Conservation (phyloP, 2,797 vertebrate species). For the Meriones psammophilus region DNA sequence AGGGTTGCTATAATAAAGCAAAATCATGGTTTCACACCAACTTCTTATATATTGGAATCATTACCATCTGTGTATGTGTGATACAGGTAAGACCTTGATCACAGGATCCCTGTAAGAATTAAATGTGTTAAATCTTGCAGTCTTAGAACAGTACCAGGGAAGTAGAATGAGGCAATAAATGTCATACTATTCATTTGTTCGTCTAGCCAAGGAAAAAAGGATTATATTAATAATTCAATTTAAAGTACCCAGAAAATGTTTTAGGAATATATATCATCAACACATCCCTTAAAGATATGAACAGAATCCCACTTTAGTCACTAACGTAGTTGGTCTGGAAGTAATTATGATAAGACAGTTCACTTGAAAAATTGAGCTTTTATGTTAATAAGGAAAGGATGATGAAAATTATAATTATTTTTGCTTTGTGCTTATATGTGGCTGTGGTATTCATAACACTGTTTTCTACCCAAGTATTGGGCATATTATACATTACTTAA, state of each 20-base stretch:
- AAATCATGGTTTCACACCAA: constrained; percentile 83
- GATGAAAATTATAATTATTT: constrained; percentile 43
- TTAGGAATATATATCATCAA: constrained; percentile 19
- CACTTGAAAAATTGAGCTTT: constrained; percentile 5
- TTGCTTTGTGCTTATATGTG: not conserved
- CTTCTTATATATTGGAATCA: constrained; percentile 85
- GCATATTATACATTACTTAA: constrained; percentile 34
- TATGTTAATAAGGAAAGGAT: constrained; percentile 12
- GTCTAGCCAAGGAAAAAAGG: constrained; percentile 25
- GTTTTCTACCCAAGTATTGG: constrained; percentile 30
- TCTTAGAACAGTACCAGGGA: constrained; percentile 16
- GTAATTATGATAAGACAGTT: not conserved
- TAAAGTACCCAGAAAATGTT: constrained; percentile 21
- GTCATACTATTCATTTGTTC: constrained; percentile 28
- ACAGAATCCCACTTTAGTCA: not conserved
- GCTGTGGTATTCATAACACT: not conserved
- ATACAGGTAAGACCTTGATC: constrained; percentile 84
- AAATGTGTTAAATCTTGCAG: not conserved
- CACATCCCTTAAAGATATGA: not conserved
- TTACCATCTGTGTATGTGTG: constrained; percentile 85
- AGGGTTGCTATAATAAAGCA: constrained; percentile 81
- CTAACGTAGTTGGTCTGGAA: not conserved
- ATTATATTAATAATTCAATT: constrained; percentile 46
- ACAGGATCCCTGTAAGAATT: not conserved
- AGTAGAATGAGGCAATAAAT: constrained; percentile 4